Percentiles rank a stretch among this genome's conserved stretches.
phyloP scores from a whole-genome alignment of 1,140 invertebrate genomes.

The Caenorhabditis brenneri region DNA sequence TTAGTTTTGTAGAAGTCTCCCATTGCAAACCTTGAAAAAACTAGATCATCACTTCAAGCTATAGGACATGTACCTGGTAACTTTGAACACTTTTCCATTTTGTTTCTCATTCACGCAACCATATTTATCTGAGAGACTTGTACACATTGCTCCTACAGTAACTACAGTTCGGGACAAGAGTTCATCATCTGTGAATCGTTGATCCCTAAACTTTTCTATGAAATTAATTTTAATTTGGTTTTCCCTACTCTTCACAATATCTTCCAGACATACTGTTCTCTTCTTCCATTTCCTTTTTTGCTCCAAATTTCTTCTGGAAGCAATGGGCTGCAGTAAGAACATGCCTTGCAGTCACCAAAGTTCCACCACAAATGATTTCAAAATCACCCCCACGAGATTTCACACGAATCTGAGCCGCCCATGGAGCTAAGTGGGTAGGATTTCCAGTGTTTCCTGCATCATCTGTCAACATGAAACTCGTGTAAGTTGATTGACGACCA shows the following conservation, averaged over 20 bases:
- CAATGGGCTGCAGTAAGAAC: slow-evolving; percentile 15
- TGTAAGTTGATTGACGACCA: slow-evolving; percentile 10
- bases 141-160: slow-evolving; percentile 13
- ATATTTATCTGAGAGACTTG: not conserved
- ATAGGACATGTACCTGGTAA: not conserved
- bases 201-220: not conserved
- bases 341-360: not conserved
- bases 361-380: slow-evolving; percentile 14
- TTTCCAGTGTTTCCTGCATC: not conserved
- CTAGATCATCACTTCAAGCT: not conserved
- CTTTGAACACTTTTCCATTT: not conserved
- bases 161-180: not conserved
- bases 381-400: not conserved
- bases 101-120: slow-evolving; percentile 21
- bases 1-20: not conserved
- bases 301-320: slow-evolving; percentile 23
- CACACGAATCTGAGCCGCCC: slow-evolving; percentile 14
- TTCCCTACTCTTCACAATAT: slow-evolving; percentile 19
- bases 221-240: too few relatives aligned
- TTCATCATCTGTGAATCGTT: slow-evolving; percentile 2
- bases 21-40: not conserved
- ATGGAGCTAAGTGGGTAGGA: slow-evolving; percentile 27
- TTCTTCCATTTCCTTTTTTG: not conserved
- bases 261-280: slow-evolving; percentile 3
- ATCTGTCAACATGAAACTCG: slow-evolving; percentile 15